Conservation (phyloP, 2,888 invertebrate species). For the Parochlus steinenii region DNA sequence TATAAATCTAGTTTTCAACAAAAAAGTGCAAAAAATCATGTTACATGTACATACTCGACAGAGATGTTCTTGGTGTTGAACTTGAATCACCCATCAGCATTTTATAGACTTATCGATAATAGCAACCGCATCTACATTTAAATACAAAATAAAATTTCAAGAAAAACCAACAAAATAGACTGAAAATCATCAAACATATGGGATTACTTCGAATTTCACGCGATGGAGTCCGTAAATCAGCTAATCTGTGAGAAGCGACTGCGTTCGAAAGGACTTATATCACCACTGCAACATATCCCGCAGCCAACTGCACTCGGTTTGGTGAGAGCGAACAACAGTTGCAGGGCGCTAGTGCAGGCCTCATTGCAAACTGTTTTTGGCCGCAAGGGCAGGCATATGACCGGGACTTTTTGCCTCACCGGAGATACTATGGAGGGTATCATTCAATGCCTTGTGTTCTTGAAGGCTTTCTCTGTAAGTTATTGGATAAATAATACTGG, state of each 20-base stretch:
- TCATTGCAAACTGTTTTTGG: conserved; percentile 56
- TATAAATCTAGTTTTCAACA: too few species aligned
- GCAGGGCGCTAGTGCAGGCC: conserved; percentile 61
- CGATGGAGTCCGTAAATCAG: conserved; percentile 70
- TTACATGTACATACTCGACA: too few species aligned
- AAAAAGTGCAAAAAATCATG: too few species aligned
- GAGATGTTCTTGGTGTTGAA: too few species aligned
- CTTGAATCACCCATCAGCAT: too few species aligned
- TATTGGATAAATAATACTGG: too few species aligned
- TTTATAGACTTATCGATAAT: too few species aligned
- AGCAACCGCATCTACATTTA: too few species aligned
- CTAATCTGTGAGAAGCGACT: conserved; percentile 40
- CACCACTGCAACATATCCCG: too few species aligned
- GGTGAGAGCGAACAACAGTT: conserved; percentile 35
- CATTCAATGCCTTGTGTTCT: conserved; percentile 81
- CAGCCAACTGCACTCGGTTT: conserved; percentile 48
- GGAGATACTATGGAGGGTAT: conserved; percentile 89
- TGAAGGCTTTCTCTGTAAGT: conserved; percentile 87
- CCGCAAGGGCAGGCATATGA: conserved; percentile 64
- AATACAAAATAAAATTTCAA: too few species aligned
- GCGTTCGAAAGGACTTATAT: too few species aligned
- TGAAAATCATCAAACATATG: neutral
- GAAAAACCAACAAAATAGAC: conserved; percentile 4
- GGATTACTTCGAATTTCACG: neutral
- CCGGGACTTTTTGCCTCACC: conserved; percentile 75